Evolutionary conservation across 2,888 invertebrate species (phyloP).

Genomic region (Diplolepis rosae): DNA sequence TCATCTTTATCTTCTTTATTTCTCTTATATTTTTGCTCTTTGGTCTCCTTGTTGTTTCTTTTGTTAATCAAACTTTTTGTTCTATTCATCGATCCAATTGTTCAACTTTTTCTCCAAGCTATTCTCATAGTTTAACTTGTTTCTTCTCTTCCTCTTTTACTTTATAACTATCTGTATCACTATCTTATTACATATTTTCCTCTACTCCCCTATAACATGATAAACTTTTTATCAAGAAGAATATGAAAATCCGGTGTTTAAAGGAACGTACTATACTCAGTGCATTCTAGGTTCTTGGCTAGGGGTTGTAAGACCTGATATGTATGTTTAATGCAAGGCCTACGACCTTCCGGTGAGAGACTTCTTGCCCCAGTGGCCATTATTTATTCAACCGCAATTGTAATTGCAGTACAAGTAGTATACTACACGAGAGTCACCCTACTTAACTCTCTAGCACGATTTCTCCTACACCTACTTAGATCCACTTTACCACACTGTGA

Average conservation of each 20-base stretch:
- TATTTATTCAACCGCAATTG: constrained; percentile 60
- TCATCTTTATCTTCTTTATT: too few species aligned
- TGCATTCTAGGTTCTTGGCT: constrained; percentile 17
- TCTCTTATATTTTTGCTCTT: too few species aligned
- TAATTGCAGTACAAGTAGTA: constrained; percentile 58
- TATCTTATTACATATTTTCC: not conserved
- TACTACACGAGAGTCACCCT: not conserved
- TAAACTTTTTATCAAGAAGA: constrained; percentile 8
- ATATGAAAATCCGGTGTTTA: not conserved
- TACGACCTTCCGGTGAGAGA: constrained; percentile 59
- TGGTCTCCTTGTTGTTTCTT: too few species aligned
- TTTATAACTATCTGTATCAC: not conserved
- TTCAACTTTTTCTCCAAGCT: not conserved
- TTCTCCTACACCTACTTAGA: not conserved
- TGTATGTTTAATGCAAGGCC: constrained; percentile 62
- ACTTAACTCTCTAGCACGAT: not conserved
- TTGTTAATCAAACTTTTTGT: too few species aligned
- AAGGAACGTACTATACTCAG: not conserved
- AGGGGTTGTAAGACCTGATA: constrained; percentile 46
- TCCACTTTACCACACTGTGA: not conserved
- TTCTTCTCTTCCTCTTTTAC: not conserved
- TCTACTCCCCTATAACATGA: not conserved
- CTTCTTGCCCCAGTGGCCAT: constrained; percentile 54
- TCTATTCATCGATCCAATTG: too few species aligned
- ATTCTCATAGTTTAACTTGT: too few species aligned